Base-by-base conservation (phyloP, 1,140 invertebrate genomes). In the Lepidurus apus region DNA sequence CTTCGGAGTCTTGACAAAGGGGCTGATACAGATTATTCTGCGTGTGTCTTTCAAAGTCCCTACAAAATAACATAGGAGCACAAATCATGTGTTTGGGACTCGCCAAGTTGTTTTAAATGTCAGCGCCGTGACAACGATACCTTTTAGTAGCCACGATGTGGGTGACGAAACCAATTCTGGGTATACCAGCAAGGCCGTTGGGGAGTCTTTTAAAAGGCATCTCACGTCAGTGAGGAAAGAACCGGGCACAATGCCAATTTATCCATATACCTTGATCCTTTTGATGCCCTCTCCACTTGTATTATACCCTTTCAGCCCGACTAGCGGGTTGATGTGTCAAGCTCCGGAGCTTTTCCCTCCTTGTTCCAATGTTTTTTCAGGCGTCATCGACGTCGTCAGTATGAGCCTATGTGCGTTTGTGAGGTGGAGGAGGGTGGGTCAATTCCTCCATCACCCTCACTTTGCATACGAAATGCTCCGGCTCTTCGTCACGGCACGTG, bases 71-170 rank as follows among this genome's bases (percentile, higher is more conserved):
- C 21, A 65, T 65, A 17, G 53, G 4, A 13, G 21, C 53, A 65
- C 53, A 65, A 21, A 65, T 65, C 53, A 65, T 65, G 53, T 65
- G 53, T 65, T 65, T 17, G 53, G 53, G 53, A 65, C 53, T 65
- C 17, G 53, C 53, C 53, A 65, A 65, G 13, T 21, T n/a, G 21
- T 65, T 65, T 65, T 65, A 65, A 65, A 65, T n/a, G 53, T 65
- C 53, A 65, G 53, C 53, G 53, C 53, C 53, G 13, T 21, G 53
- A 65, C 53, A 65, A 65, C 7, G 53, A 65, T 65, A 65, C 17
- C 53, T 21, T 65, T 65, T n/a, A 65, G 53, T 65, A 21, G 53
- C 13, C 21, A n/a, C 53, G 53, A 65, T 65, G 53, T 21, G 53
- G 53, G 3, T 65, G 53, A 21, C 0, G 7, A 21, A 65, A 65